Conservation (phyloP, 2,888 invertebrate genomes). For the Leucophora obtusa region DNA sequence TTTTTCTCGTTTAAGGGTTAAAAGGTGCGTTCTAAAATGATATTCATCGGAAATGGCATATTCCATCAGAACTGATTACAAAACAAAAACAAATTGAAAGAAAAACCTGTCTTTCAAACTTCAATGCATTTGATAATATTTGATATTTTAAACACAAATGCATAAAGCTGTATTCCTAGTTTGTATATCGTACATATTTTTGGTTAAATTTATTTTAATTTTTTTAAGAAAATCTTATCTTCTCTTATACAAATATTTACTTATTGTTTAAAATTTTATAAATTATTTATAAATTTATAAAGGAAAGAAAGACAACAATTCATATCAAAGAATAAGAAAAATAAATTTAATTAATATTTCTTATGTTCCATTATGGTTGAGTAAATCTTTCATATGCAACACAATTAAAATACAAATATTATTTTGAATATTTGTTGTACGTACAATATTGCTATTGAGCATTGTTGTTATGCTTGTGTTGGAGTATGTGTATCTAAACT, state of each 20-base stretch:
- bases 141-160: too few species aligned
- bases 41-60: too few species aligned
- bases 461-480: background rate
- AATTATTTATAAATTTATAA: background rate
- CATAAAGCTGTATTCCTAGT: too few species aligned
- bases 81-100: too few species aligned
- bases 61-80: too few species aligned
- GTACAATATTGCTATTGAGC: background rate
- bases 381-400: constrained; percentile 50
- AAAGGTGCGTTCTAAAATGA: too few species aligned
- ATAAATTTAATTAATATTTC: constrained; percentile 45
- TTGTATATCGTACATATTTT: too few species aligned
- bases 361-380: constrained; percentile 48
- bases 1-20: too few species aligned
- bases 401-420: constrained; percentile 53
- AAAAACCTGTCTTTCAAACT: too few species aligned
- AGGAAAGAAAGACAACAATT: constrained; percentile 17
- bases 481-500: background rate
- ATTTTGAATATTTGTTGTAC: constrained; percentile 37
- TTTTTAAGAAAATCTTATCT: background rate
- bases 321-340: background rate
- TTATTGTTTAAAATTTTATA: background rate
- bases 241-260: background rate
- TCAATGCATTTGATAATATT: too few species aligned
- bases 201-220: too few species aligned